A percentile compares a stretch with the other conserved stretches of the same genome.
These are phyloP conservation scores for Pelmatolapia mariae DNA, from an alignment of 2,113 vertebrate species.

Conservation along the genomic window DNA sequence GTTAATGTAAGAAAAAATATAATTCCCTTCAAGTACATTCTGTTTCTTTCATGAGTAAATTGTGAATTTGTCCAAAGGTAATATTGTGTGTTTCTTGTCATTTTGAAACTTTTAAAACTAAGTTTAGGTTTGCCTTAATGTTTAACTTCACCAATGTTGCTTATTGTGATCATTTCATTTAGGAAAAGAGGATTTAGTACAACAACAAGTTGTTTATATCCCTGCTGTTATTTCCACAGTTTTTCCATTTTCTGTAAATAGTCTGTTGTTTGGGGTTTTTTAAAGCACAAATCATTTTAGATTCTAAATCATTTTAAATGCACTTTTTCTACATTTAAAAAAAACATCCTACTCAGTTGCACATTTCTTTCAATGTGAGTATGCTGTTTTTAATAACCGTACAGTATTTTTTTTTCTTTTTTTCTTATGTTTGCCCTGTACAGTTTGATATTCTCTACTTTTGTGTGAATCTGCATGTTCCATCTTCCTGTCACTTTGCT, in stretches of 20 bases:
- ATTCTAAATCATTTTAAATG: neutral
- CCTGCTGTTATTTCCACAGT: neutral
- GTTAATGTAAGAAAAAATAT: neutral
- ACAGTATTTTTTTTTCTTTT: neutral
- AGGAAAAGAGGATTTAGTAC: neutral
- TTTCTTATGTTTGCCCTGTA: neutral
- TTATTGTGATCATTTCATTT: neutral
- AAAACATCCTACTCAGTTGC: neutral
- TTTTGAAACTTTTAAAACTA: neutral
- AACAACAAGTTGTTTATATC: neutral
- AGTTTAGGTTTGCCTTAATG: neutral
- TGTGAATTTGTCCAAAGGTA: neutral
- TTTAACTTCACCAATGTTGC: neutral
- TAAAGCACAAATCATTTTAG: neutral
- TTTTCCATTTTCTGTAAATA: neutral
- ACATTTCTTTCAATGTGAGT: neutral
- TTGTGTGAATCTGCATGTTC: neutral
- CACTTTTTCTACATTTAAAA: neutral
- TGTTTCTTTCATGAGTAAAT: neutral
- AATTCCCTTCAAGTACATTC: neutral
- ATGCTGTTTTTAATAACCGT: neutral
- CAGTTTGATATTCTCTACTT: neutral
- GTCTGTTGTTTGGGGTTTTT: neutral
- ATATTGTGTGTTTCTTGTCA: neutral
- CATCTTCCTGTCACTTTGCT: neutral